Base-by-base conservation (phyloP, 2,113 vertebrate species). In the Leptocoma aspasia region DNA sequence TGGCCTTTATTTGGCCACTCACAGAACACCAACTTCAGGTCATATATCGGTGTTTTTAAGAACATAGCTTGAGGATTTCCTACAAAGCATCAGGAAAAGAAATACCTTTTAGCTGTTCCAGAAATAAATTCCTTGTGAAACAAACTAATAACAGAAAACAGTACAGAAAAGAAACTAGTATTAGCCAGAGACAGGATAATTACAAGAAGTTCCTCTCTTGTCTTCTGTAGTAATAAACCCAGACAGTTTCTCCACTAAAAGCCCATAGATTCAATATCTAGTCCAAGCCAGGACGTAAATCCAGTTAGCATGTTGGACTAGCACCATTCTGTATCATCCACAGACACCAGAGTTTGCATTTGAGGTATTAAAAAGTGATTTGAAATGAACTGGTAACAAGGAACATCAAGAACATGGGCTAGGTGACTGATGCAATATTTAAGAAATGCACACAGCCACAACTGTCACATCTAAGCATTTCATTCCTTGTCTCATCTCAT, bases 21-120 rank as follows among this genome's bases (percentile, higher is more conserved):
- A 91, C 12, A 28, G 22, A 84, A 33, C 15, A 68, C 12, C 11
- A 8, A 2, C 23, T 71, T 79, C 49, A 45, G 30, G 54, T 63
- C 54, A 24, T 61, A 53, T 23, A 23, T 16, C 5, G 3, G 41
- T 54, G 30, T 45, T 87, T 78, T 45, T 9, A 80, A 65, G 28
- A 2, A 11, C n/a, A 18, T 23, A 70, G 33, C 20, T 44, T 0
- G 0, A 81, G 50, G 33, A 52, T 42, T 82, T 59, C 13, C 31
- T 24, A 41, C 5, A 30, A 37, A 87, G 7, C 1, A 3, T 44
- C 44, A 28, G 28, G 20, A 90, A 75, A 73, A 91, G 2, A n/a
- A n/a, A 20, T 4, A 49, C 1, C 31, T 90, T 41, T 53, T 13
- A 60, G 44, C 33, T 57, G 28, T 47, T 92, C 42, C n/a, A 79